Percentiles rank a stretch among this genome's conserved stretches.
Evolutionary conservation across 2,888 invertebrate genomes (phyloP).

Genomic region (Erynnis tages): DNA sequence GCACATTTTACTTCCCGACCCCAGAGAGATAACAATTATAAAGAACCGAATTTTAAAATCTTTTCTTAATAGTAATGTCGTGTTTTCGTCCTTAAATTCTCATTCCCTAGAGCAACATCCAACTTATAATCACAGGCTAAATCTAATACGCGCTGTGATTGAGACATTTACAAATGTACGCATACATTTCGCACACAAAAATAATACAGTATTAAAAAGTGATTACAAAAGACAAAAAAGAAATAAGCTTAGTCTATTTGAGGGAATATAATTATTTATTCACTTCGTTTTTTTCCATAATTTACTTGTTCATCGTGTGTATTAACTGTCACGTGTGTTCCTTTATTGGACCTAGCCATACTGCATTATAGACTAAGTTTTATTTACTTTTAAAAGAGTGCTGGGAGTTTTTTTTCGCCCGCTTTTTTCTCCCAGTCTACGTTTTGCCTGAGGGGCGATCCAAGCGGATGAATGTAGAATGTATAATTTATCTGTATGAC

Average conservation of each 20-base stretch:
- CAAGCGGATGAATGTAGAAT: no score
- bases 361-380: no score
- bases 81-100: conserved; percentile 2
- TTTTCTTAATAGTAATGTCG: not conserved
- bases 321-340: no score
- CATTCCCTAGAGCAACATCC: conserved; percentile 15
- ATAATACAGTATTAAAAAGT: not conserved
- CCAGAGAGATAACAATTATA: conserved; percentile 4
- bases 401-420: no score
- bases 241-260: not conserved
- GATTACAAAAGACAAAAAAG: not conserved
- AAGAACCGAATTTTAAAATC: conserved; percentile 10
- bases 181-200: not conserved
- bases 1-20: not conserved
- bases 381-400: no score
- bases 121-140: conserved; percentile 9
- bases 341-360: no score
- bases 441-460: no score
- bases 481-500: no score
- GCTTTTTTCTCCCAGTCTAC: no score
- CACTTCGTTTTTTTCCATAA: not conserved
- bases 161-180: not conserved
- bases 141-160: not conserved
- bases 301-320: no score
- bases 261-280: no score